Evolutionary conservation across 2,888 invertebrate genomes (phyloP), one percentile per base, ranked within the genome.

Genomic region (Drosophila borealis): DNA sequence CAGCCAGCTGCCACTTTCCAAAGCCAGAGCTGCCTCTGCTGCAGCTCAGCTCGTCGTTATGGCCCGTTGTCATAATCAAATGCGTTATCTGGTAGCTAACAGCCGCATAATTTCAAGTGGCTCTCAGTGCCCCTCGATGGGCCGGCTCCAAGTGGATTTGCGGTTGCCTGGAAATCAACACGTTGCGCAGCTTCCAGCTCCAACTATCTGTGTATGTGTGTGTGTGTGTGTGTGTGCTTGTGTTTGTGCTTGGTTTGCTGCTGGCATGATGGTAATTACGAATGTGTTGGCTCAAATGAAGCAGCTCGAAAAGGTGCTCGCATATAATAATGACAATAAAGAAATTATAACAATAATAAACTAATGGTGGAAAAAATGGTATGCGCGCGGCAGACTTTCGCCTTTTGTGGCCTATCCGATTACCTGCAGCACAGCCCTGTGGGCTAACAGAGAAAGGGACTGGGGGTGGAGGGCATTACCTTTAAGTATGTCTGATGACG

Each of bases 81-180:
- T 81, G 89, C 83, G 82, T 90, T 88, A 84, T 82, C 89, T 86
- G 86, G 90, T 90, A 90, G 90, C 90, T 81, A 88, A 84, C 83
- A 82, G 87, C 76, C 87, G 86, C 81, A 84, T 90, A 89, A 83
- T 83, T 89, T 88, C 85, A 76, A 87, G 87, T 87, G 83, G 66
- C 81, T 70, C 78, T 68, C 74, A 70, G 41, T 71, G 65, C 55
- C 69, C 51, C 72, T 72, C 63, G 42, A 57, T 67, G 78, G 67
- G 53, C 68, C 39, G 42, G 66, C 69, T 81, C 85, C 78, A 87
- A 86, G 81, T 84, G 84, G 87, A 88, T 84, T 86, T 89, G 89
- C 78, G 89, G 88, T 84, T 80, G 86, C 73, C 66, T 78, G 78
- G 70, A 78, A 78, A 82, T 83, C 81, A 84, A 84, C 81, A 87